Percentiles rank a stretch among this genome's conserved stretches.
Evolutionary conservation across 2,113 vertebrate species (phyloP).

Genomic region (Cyprinodon tularosa): DNA sequence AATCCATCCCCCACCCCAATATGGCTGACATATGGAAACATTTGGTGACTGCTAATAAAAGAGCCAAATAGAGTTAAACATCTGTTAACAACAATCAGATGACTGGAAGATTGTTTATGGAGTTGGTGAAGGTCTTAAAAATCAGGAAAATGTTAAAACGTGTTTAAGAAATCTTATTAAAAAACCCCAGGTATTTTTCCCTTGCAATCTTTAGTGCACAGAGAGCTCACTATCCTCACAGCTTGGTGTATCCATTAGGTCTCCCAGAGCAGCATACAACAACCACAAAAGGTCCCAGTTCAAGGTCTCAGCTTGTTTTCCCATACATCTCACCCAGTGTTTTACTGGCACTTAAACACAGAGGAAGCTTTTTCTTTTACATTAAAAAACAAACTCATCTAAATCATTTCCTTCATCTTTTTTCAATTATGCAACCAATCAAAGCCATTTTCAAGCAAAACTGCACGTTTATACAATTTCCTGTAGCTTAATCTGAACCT

Average conservation of each 20-base stretch:
- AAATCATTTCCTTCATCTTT: background rate
- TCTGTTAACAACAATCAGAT: slow-evolving; percentile 33
- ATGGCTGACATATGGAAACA: slow-evolving; percentile 24
- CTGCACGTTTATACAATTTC: background rate
- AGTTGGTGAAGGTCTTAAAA: slow-evolving; percentile 11
- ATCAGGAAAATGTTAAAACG: slow-evolving; percentile 16
- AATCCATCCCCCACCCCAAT: slow-evolving; percentile 3
- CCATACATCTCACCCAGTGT: slow-evolving; percentile 36
- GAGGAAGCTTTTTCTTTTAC: slow-evolving; percentile 24
- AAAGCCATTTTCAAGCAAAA: background rate
- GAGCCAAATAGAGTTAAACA: slow-evolving; percentile 21
- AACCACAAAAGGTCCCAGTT: slow-evolving; percentile 20
- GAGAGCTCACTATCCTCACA: background rate
- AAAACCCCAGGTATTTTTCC: background rate
- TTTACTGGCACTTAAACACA: slow-evolving; percentile 40
- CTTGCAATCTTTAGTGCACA: background rate
- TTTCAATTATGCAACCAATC: background rate
- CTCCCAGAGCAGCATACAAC: slow-evolving; percentile 26
- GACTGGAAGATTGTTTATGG: slow-evolving; percentile 26
- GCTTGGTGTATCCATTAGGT: background rate
- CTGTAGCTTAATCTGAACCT: background rate
- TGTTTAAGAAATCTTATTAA: slow-evolving; percentile 1
- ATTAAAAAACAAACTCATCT: background rate
- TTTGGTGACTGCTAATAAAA: slow-evolving; percentile 25
- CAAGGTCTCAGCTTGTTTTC: slow-evolving; percentile 34